phyloP scores from a whole-genome alignment of 2,888 invertebrate genomes.

The Leucophenga maculata region DNA sequence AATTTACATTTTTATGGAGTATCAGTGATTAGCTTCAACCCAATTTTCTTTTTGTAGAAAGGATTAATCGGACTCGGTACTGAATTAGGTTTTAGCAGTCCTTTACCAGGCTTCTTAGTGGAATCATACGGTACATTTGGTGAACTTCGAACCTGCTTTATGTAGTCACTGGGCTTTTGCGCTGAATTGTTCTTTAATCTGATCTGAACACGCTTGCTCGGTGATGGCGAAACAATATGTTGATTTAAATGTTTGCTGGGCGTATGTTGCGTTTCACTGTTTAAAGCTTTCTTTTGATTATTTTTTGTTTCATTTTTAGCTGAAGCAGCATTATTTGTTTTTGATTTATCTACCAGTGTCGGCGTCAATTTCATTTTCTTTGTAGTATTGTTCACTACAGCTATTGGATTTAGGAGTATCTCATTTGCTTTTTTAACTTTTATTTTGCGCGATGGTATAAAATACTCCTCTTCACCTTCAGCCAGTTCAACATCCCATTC shows the following conservation, averaged over 20 bases:
- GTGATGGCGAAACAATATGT: constrained; percentile 4
- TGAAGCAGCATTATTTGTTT: too few species aligned
- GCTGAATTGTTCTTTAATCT: constrained; percentile 80
- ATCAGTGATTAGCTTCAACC: constrained; percentile 56
- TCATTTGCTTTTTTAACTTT: constrained; percentile 64
- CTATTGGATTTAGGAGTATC: constrained; percentile 46
- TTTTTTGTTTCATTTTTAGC: background rate
- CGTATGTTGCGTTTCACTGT: too few species aligned
- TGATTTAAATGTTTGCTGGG: constrained; percentile 10
- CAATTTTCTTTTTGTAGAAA: constrained; percentile 77
- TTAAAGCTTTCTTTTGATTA: constrained; percentile 19
- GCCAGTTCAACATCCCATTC: constrained; percentile 72
- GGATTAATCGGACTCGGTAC: constrained; percentile 84
- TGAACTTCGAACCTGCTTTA: constrained; percentile 79
- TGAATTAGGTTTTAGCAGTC: constrained; percentile 81
- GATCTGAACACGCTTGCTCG: constrained; percentile 81
- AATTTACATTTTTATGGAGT: constrained; percentile 62
- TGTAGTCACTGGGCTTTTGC: constrained; percentile 83
- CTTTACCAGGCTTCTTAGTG: constrained; percentile 78
- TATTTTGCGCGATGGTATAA: constrained; percentile 65
- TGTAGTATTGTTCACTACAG: constrained; percentile 25
- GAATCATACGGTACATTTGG: constrained; percentile 85
- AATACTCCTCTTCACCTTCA: constrained; percentile 72
- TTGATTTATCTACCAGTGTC: too few species aligned
- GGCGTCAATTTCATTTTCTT: constrained; percentile 42